phyloP scores from a whole-genome alignment of 2,888 invertebrate species.

The Chymomyza caudatula region DNA sequence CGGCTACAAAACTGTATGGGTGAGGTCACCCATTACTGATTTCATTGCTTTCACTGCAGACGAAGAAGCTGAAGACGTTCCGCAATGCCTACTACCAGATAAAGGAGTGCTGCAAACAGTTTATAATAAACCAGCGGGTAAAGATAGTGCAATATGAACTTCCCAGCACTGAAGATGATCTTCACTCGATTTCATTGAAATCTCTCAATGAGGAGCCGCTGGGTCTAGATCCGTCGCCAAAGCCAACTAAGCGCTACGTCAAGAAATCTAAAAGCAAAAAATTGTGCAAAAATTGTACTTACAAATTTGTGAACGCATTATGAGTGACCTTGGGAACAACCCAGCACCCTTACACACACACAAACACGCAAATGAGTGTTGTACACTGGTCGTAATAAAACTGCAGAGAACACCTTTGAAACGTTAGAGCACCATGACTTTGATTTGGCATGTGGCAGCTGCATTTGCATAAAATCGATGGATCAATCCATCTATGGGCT shows the following conservation, averaged over 20 bases:
- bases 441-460: constrained; percentile 34
- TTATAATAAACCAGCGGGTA: constrained; percentile 50
- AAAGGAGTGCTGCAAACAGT: constrained; percentile 54
- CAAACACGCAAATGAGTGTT: not conserved
- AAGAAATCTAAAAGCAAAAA: constrained; percentile 11
- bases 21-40: too few species aligned
- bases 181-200: too few species aligned
- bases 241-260: not conserved
- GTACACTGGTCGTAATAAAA: not conserved
- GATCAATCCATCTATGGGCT: constrained; percentile 12
- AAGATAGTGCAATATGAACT: constrained; percentile 48
- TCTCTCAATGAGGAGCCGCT: too few species aligned
- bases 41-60: constrained; percentile 35
- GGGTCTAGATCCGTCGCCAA: not conserved
- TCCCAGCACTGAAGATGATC: constrained; percentile 54
- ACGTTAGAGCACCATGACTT: constrained; percentile 4
- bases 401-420: not conserved
- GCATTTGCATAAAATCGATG: constrained; percentile 8
- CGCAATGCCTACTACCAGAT: constrained; percentile 59
- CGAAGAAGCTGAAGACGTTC: constrained; percentile 47
- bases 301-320: constrained; percentile 77
- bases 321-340: constrained; percentile 25
- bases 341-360: too few species aligned
- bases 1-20: too few species aligned
- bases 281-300: constrained; percentile 42